Percentiles rank a stretch among this genome's conserved stretches.
Evolutionary conservation across 2,113 vertebrate species (phyloP).

Genomic region (Morone saxatilis): DNA sequence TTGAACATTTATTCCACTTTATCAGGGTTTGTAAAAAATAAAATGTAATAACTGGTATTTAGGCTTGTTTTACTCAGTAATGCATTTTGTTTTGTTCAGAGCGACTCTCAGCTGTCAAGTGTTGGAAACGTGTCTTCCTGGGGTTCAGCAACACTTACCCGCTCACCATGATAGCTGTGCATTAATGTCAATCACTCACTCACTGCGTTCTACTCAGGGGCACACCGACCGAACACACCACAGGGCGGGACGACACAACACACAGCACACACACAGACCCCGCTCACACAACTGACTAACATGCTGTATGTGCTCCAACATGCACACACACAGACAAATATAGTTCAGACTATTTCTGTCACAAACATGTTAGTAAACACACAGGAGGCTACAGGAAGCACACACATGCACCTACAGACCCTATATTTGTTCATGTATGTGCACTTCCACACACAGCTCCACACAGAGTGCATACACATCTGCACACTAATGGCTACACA

Average conservation of each 20-base stretch:
- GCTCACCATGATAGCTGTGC: conserved; percentile 74
- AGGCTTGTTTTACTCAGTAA: conserved; percentile 42
- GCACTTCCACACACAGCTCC: neutral
- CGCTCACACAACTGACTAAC: too few relatives aligned
- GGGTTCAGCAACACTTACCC: conserved; percentile 61
- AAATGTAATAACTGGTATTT: conserved; percentile 18
- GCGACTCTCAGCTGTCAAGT: conserved; percentile 55
- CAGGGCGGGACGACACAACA: too few relatives aligned
- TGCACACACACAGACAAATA: conserved; percentile 34
- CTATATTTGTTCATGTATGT: too few relatives aligned
- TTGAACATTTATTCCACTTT: neutral
- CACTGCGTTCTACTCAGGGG: neutral
- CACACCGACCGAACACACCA: conserved; percentile 48
- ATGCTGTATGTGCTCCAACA: conserved; percentile 9
- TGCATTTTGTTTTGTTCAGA: conserved; percentile 47
- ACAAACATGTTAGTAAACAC: conserved; percentile 38
- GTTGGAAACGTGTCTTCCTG: conserved; percentile 57
- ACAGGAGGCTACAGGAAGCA: conserved; percentile 18
- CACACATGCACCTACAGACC: neutral
- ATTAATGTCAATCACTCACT: conserved; percentile 70
- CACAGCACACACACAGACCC: conserved; percentile 14
- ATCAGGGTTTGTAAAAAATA: neutral
- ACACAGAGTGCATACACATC: neutral
- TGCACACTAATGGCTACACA: neutral
- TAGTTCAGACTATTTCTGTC: conserved; percentile 34